Percentiles rank a stretch among this genome's conserved stretches.
Evolutionary conservation across 2,113 vertebrate genomes (phyloP).

Genomic region (Nibea albiflora): DNA sequence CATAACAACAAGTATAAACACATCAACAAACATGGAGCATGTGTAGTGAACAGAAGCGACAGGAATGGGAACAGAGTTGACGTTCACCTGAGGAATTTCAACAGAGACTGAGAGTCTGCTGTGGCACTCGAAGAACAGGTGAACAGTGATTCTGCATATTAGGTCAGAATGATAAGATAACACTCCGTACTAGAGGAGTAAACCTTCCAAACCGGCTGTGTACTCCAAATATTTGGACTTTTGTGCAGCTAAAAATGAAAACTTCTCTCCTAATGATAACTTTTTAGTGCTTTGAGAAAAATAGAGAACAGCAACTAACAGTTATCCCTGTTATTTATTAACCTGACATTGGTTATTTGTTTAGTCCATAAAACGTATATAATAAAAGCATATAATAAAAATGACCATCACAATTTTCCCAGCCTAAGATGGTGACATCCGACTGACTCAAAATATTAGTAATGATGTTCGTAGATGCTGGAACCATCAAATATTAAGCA

Average conservation of each 20-base stretch:
- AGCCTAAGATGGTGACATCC: neutral
- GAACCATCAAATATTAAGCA: neutral
- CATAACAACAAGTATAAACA: conserved; percentile 76
- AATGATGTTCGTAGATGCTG: neutral
- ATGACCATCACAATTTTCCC: too few relatives aligned
- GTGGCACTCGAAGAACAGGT: conserved; percentile 45
- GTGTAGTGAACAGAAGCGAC: conserved; percentile 49
- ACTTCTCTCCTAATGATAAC: neutral
- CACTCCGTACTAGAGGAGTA: neutral
- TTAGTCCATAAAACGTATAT: neutral
- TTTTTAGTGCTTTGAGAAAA: neutral
- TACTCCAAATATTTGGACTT: neutral
- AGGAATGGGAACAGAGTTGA: conserved; percentile 54
- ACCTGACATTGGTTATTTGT: neutral
- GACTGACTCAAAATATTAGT: neutral
- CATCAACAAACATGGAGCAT: conserved; percentile 73
- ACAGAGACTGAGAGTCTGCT: conserved; percentile 35
- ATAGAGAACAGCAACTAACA: neutral
- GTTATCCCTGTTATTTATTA: neutral
- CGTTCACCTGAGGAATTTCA: conserved; percentile 44
- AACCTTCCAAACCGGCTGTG: neutral
- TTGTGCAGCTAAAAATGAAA: neutral
- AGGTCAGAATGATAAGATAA: conserved; percentile 51
- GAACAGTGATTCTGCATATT: conserved; percentile 40
- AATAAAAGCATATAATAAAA: neutral